Base-by-base conservation (phyloP, 2,888 invertebrate genomes). In the Oscheius sp. region DNA sequence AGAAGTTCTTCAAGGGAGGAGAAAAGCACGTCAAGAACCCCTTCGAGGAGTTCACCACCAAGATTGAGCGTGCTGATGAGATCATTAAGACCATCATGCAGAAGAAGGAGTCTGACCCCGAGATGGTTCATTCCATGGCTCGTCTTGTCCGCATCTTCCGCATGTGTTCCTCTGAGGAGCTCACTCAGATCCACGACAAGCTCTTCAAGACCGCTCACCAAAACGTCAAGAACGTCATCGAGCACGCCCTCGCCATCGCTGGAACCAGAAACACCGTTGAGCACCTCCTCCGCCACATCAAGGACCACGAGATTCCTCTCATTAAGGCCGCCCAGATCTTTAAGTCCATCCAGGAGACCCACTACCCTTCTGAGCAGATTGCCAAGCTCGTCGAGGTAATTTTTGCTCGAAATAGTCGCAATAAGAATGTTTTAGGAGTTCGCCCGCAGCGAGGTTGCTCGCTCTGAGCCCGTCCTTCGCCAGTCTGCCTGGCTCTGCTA, bases 1-100 rank as follows among this genome's bases (percentile, higher is more conserved):
- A 84, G 74, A 76, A 81, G 47, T 87, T 86, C 80, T 84, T 79
- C 75, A 82, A 81, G 78, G 51, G 76, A 59, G 86, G 86, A 73
- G 81, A 79, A 13, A 72, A 65, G 47, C 48, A 62, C 47, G 42
- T 55, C 55, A 62, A 37, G 48, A 72, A 57, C 33, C 76, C 76
- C 74, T 75, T 75, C 66, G 42, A 72, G 42, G 60, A 75, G 9
- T 55, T 70, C 58, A 62, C 76, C 60, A 70, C 81, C 42, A 79
- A 83, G 72, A 65, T 79, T n/a, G 63, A 79, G 51, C 73, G 74
- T 55, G 59, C 75, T 48, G 13, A 70, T 59, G 55, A 78, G 48
- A 75, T 82, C 59, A 35, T 79, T 71, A 68, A 70, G 32, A 63
- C 70, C 50, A 60, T 77, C n/a, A 62, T 55, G 47, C 74, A 79